Base-by-base conservation (phyloP, 2,113 vertebrate species). In the Rhea pennata region DNA sequence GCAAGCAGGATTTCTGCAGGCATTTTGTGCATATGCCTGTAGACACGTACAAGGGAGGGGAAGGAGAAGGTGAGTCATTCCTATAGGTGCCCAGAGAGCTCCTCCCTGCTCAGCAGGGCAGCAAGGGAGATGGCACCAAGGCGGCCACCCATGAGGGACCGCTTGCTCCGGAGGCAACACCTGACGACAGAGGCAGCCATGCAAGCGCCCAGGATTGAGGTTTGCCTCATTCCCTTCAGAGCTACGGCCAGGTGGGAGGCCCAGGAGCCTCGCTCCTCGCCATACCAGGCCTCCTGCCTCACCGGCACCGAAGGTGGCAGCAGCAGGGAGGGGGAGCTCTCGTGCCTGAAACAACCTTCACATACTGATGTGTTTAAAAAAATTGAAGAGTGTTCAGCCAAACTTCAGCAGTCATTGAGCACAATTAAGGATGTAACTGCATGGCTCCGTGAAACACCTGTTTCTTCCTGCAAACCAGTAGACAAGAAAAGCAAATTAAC, bases 381-480 rank as follows among this genome's bases (percentile, higher is more conserved):
- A 42, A 88, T 53, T 73, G 23, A 76, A 87, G 85, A 93, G 9
- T 21, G 3, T 90, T 42, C 50, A 76, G 67, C 8, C 21, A 29
- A 77, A 71, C 42, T 80, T 70, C 67, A 71, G 54, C 19, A 90
- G 64, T 77, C 2, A 0, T 83, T 56, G 92, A 7, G 1, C 27
- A 80, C 67, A 65, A 33, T 90, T 88, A 74, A 58, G 69, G 61
- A 78, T 58, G 39, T 42, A 88, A 87, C 72, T 62, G 71, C 75
- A 51, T 53, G n/a, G 92, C 39, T 95, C 82, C 83, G 48, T 64
- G 44, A 74, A 53, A 87, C 87, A 95, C 87, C 67, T 92, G 76
- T 88, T 96, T 95, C 88, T 92, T 72, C 54, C 46, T 87, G 40
- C 51, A 93, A 89, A 92, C 15, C 11, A 93, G n/a, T 29, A 85